Evolutionary conservation across 2,797 vertebrate genomes (phyloP).

Genomic region (Lerista edwardsae): DNA sequence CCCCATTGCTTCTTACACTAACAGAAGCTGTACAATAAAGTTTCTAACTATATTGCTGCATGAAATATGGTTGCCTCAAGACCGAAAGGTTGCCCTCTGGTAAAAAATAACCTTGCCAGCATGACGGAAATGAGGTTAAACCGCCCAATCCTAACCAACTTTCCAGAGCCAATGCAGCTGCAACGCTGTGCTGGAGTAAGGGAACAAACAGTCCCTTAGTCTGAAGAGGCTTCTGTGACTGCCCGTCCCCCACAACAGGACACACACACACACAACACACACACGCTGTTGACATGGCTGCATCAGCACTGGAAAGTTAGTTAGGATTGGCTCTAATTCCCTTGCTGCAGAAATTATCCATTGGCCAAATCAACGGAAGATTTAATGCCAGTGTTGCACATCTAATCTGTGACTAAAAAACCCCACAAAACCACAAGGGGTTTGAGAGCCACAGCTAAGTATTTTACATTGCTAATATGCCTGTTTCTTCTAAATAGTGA

Average conservation of each 20-base stretch:
- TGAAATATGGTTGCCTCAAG: background rate
- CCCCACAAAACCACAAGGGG: slow-evolving; percentile 22
- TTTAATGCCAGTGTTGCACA: slow-evolving; percentile 31
- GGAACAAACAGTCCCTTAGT: too few relatives aligned
- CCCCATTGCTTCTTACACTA: background rate
- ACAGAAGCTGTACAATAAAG: background rate
- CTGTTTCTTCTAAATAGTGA: slow-evolving; percentile 54
- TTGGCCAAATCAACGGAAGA: slow-evolving; percentile 5
- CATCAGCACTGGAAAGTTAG: too few relatives aligned
- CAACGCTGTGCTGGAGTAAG: too few relatives aligned
- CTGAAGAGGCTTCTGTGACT: too few relatives aligned
- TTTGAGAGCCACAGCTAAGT: slow-evolving; percentile 24
- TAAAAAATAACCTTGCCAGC: too few relatives aligned
- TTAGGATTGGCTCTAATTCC: background rate
- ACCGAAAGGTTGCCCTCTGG: background rate
- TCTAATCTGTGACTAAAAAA: slow-evolving; percentile 29
- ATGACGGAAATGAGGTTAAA: background rate
- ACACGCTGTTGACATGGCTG: too few relatives aligned
- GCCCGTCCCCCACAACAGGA: too few relatives aligned
- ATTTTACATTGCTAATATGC: slow-evolving; percentile 47
- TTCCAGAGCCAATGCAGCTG: too few relatives aligned
- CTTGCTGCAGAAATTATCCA: background rate
- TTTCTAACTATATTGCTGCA: background rate
- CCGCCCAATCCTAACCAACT: too few relatives aligned
- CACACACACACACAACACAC: too few relatives aligned